Percentiles rank a stretch among this genome's conserved stretches.
Conservation (phyloP, 2,888 invertebrate species). For the Phania funesta region DNA sequence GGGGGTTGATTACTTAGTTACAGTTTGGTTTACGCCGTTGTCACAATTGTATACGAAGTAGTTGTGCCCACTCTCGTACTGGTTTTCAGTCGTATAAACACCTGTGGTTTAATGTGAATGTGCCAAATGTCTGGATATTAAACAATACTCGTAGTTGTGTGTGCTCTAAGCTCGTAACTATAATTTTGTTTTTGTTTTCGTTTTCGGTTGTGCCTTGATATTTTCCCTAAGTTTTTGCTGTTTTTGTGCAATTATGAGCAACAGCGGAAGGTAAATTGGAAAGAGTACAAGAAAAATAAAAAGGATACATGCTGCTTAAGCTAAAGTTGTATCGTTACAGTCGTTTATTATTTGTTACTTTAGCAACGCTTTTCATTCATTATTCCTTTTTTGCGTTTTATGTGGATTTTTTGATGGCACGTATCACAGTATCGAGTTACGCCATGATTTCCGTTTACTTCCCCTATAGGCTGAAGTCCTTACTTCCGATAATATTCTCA, state of each 20-base stretch:
- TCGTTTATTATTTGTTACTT: conserved; percentile 45
- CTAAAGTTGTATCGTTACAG: conserved; percentile 28
- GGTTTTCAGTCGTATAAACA: conserved; percentile 54
- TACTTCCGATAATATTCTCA: conserved; percentile 55
- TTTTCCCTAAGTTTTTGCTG: conserved; percentile 8
- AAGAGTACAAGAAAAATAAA: conserved; percentile 12
- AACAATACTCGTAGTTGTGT: conserved; percentile 27
- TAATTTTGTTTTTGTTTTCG: conserved; percentile 21
- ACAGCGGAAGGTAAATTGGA: conserved; percentile 53
- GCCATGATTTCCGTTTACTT: conserved; percentile 74
- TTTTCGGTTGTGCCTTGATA: conserved; percentile 16
- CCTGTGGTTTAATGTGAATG: conserved; percentile 62
- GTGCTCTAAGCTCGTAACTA: conserved; percentile 14
- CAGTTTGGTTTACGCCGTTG: conserved; percentile 35
- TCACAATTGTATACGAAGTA: conserved; percentile 26
- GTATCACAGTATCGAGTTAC: conserved; percentile 80
- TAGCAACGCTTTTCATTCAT: conserved; percentile 28
- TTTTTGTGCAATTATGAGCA: conserved; percentile 60
- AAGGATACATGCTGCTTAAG: conserved; percentile 61
- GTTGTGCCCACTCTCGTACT: conserved; percentile 1
- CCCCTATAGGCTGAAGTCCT: conserved; percentile 62
- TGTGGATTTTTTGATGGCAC: conserved; percentile 74
- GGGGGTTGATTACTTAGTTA: conserved; percentile 39
- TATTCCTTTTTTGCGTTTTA: neutral
- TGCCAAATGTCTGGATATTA: conserved; percentile 46